A percentile compares a stretch with the other conserved stretches of the same genome.
These are phyloP conservation scores for Portevinia maculata DNA, from an alignment of 2,888 invertebrate genomes.

Conservation along the genomic window DNA sequence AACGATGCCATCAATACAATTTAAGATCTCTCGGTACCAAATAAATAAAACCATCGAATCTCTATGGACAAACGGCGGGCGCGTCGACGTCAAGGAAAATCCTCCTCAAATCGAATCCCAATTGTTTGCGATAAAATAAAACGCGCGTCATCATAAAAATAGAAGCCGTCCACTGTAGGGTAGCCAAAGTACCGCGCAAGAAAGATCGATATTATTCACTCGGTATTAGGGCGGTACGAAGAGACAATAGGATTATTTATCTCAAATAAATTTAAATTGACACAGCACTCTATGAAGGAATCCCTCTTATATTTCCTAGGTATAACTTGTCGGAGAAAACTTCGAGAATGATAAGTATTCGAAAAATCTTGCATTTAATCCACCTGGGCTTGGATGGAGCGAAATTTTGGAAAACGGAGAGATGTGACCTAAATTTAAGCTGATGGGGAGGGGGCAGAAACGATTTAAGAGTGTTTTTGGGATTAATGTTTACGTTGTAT, in stretches of 20 bases:
- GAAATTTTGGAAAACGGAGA: no score
- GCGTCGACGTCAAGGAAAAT: conserved; percentile 14
- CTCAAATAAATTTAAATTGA: conserved; percentile 46
- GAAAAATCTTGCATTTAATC: conserved; percentile 12
- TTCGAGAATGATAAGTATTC: background rate
- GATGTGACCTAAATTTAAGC: background rate
- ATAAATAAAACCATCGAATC: conserved; percentile 29
- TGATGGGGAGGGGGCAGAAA: background rate
- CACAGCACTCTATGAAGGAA: background rate
- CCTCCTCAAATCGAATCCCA: conserved; percentile 52
- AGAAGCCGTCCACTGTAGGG: conserved; percentile 30
- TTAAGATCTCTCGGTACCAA: conserved; percentile 30
- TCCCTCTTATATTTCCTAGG: background rate
- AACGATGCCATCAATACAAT: conserved; percentile 41
- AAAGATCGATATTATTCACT: conserved; percentile 35
- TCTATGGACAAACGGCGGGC: background rate
- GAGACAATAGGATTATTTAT: conserved; percentile 45
- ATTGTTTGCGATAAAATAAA: conserved; percentile 51
- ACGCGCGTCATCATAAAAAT: conserved; percentile 46
- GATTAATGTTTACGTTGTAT: no score
- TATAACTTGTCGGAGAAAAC: background rate
- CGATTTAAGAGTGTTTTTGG: background rate
- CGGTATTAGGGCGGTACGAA: background rate
- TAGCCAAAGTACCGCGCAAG: background rate
- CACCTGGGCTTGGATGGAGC: conserved; percentile 8